phyloP scores from a whole-genome alignment of 2,797 vertebrate species.

The Eremophila alpestris region DNA sequence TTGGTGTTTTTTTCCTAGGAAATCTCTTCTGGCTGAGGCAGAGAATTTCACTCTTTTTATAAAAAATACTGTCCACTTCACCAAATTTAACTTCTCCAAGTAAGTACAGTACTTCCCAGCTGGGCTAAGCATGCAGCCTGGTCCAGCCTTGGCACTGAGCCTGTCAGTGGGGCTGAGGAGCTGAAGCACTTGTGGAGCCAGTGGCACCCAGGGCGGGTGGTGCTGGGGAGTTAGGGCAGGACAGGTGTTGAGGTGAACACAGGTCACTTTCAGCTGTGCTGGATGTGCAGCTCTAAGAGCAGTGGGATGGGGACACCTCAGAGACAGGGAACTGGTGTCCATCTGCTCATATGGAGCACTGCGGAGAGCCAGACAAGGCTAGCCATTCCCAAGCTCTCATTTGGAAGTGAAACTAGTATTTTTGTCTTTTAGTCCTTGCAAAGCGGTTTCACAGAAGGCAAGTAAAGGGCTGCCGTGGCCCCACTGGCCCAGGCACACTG shows the following conservation, averaged over 20 bases:
- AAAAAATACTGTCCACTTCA: constrained; percentile 78
- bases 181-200: rapidly evolving
- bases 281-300: not conserved
- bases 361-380: rapidly evolving
- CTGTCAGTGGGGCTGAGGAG: not conserved
- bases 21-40: constrained; percentile 66
- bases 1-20: constrained; percentile 52
- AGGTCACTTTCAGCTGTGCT: rapidly evolving
- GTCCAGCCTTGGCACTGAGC: not conserved
- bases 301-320: not conserved
- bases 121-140: rapidly evolving
- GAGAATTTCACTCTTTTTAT: constrained; percentile 80
- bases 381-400: not conserved
- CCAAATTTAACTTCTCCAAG: constrained; percentile 78
- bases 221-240: not conserved
- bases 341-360: not conserved
- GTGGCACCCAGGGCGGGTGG: too few species aligned
- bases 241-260: not conserved
- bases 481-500: not conserved
- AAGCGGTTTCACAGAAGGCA: not conserved
- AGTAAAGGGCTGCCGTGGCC: not conserved
- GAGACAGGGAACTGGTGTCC: not conserved
- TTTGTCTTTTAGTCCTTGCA: not conserved
- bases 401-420: not conserved
- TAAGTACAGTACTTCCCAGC: constrained; percentile 36